A percentile compares a stretch with the other conserved stretches of the same genome.
Conservation (phyloP, 2,113 vertebrate genomes). For the Ptilorrhoa leucosticta region DNA sequence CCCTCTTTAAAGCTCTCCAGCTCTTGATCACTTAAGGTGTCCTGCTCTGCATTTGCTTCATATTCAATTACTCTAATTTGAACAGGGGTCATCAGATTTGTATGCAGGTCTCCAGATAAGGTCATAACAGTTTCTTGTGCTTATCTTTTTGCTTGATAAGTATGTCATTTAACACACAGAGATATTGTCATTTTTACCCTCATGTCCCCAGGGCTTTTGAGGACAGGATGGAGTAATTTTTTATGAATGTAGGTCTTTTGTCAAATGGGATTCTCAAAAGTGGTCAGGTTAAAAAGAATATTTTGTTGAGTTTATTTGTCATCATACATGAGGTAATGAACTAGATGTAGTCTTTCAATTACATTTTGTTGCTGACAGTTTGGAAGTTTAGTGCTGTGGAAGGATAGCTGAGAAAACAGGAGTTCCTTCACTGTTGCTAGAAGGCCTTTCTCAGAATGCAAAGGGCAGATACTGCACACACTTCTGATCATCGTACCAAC, state of each 20-base stretch:
- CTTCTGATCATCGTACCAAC: fast-evolving
- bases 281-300: background rate
- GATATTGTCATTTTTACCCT: background rate
- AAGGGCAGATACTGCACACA: background rate
- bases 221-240: background rate
- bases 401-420: background rate
- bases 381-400: background rate
- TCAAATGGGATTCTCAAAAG: background rate
- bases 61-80: background rate
- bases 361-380: background rate
- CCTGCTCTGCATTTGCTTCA: background rate
- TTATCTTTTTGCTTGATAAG: background rate
- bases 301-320: background rate
- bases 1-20: background rate
- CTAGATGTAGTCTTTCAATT: background rate
- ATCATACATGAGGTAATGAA: background rate
- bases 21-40: background rate
- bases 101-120: background rate
- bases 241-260: background rate
- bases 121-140: background rate
- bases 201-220: background rate
- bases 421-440: background rate
- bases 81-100: background rate
- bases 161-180: background rate
- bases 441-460: background rate